Evolutionary conservation across 2,888 invertebrate species (phyloP), one percentile per base, ranked within the genome.

Genomic region (Leucoptera coffeella): DNA sequence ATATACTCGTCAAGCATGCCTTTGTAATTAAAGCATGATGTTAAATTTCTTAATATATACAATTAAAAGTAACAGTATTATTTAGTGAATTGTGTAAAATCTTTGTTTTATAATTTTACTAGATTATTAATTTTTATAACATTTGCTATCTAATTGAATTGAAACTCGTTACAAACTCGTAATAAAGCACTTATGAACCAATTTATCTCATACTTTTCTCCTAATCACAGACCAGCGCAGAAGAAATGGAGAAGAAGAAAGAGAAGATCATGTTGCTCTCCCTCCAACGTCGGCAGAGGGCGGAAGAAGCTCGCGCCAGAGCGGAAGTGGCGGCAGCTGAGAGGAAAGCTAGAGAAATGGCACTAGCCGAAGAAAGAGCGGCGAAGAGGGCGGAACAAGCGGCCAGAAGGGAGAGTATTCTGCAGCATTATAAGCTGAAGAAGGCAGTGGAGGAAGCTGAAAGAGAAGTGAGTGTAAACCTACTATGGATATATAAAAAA

Each of bases 171-270:
- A n/a, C n/a, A n/a, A n/a, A n/a, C n/a, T n/a, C n/a, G n/a, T n/a
- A n/a, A n/a, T n/a, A n/a, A n/a, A n/a, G n/a, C n/a, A n/a, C n/a
- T n/a, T n/a, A n/a, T n/a, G n/a, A n/a, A n/a, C n/a, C n/a, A n/a
- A n/a, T n/a, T n/a, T n/a, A n/a, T n/a, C n/a, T n/a, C n/a, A n/a
- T n/a, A n/a, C n/a, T n/a, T 17, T 17, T 7, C 9, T 17, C 17
- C 6, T 9, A 17, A 17, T 17, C 6, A 17, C 17, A 17, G 17
- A 9, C 6, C 9, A 17, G 17, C 5, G 78, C 88, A 29, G 87
- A 91, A 39, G 92, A 93, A 60, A 90, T 93, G 86, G 90, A 91
- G 56, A 80, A 82, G 34, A 93, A 87, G 50, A 94, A 93, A 50
- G 92, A 94, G 53, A 82, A 83, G 39, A 88, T 96, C 32, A 84